Evolutionary conservation across 2,113 vertebrate genomes (phyloP).

Genomic region (Elaphurus davidianus): DNA sequence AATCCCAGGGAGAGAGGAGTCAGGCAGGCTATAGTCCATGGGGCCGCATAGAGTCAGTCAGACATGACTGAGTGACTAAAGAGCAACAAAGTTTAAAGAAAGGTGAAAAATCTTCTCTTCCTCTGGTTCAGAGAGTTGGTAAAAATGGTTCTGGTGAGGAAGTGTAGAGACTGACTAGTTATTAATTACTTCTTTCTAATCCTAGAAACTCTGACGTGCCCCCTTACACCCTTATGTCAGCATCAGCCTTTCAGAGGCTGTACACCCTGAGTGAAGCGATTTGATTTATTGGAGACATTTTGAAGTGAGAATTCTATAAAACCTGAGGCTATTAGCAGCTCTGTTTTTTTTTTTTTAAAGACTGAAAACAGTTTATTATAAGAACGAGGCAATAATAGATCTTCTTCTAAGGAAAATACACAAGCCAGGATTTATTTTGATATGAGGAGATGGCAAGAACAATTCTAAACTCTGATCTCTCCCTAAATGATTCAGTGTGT

Average conservation of each 20-base stretch:
- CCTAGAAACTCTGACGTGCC: background rate
- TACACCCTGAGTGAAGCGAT: background rate
- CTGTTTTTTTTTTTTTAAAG: background rate
- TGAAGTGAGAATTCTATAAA: background rate
- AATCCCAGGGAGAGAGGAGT: background rate
- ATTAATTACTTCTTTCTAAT: background rate
- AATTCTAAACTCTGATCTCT: background rate
- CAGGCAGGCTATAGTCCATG: background rate
- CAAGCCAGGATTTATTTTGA: background rate
- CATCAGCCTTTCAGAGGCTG: background rate
- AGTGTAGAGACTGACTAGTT: background rate
- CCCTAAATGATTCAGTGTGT: background rate
- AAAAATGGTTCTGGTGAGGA: background rate
- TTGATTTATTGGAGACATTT: background rate
- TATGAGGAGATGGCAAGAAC: background rate
- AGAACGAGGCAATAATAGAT: background rate
- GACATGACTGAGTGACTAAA: background rate
- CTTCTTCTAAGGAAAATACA: background rate
- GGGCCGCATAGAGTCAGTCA: background rate
- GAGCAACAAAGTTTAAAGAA: background rate
- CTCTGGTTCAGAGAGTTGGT: background rate
- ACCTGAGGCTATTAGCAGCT: background rate
- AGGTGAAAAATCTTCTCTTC: background rate
- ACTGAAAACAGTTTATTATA: background rate
- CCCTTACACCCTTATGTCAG: accelerated